Evolutionary conservation across 1,140 invertebrate species (phyloP).

Genomic region (Megalopta genalis): DNA sequence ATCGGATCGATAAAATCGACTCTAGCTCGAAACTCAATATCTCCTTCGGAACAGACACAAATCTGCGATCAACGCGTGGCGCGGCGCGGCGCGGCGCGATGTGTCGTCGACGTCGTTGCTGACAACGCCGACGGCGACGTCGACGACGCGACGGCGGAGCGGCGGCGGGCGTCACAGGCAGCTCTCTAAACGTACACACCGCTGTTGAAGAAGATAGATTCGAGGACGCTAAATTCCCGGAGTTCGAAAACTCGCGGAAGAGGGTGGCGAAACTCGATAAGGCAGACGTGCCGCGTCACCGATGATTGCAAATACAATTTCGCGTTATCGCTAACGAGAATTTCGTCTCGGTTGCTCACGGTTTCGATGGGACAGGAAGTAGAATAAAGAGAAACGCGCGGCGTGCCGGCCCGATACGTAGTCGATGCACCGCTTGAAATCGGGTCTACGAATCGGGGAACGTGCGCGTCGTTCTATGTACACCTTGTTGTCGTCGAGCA

Average conservation of each 20-base stretch:
- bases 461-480: not conserved
- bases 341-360: slow-evolving; percentile 51
- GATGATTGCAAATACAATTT: slow-evolving; percentile 60
- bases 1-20: slow-evolving; percentile 5
- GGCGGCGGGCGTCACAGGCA: too few relatives aligned
- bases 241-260: not conserved
- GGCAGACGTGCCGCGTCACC: slow-evolving; percentile 31
- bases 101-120: too few relatives aligned
- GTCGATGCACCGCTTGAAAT: slow-evolving; percentile 48
- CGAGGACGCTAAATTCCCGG: slow-evolving; percentile 7
- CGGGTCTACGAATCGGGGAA: slow-evolving; percentile 44
- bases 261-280: slow-evolving; percentile 28
- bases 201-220: not conserved
- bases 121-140: too few relatives aligned
- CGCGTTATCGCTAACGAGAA: slow-evolving; percentile 59
- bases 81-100: not conserved
- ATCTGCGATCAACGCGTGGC: slow-evolving; percentile 10
- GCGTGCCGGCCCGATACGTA: slow-evolving; percentile 43
- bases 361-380: slow-evolving; percentile 34
- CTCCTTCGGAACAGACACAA: not conserved
- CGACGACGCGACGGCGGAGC: too few relatives aligned
- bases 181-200: not conserved
- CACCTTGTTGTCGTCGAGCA: too few relatives aligned
- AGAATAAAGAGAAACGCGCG: slow-evolving; percentile 50
- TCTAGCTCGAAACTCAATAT: slow-evolving; percentile 19